Percentiles rank a stretch among this genome's conserved stretches.
Evolutionary conservation across 2,113 vertebrate genomes (phyloP).

Genomic region (Aphyosemion australe): DNA sequence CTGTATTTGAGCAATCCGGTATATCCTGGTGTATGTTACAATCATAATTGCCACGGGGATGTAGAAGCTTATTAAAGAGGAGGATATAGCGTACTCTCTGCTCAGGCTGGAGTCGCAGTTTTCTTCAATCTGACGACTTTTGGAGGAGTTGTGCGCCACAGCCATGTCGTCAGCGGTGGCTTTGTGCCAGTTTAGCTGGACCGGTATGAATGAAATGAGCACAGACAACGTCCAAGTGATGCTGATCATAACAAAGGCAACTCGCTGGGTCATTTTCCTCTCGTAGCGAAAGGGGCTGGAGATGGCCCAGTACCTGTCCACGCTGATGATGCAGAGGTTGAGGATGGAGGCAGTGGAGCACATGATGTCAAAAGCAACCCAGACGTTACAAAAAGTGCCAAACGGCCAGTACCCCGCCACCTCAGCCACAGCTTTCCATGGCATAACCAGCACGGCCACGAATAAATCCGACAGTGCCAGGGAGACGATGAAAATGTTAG

Average conservation of each 20-base stretch:
- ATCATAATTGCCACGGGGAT: conserved; percentile 96
- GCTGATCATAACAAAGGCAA: conserved; percentile 89
- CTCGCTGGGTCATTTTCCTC: conserved; percentile 90
- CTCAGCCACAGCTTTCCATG: conserved; percentile 94
- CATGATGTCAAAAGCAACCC: conserved; percentile 98
- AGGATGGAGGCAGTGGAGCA: conserved; percentile 97
- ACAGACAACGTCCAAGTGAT: conserved; percentile 90
- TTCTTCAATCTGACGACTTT: conserved; percentile 62
- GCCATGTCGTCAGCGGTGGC: conserved; percentile 61
- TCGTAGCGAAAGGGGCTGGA: conserved; percentile 94
- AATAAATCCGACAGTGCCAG: conserved; percentile 91
- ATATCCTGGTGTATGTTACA: conserved; percentile 93
- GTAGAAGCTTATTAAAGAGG: conserved; percentile 95
- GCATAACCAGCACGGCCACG: conserved; percentile 95
- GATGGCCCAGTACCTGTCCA: conserved; percentile 97
- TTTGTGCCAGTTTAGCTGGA: conserved; percentile 95
- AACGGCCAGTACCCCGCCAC: conserved; percentile 96
- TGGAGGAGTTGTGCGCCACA: conserved; percentile 62
- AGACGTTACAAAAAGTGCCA: conserved; percentile 90
- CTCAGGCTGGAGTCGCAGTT: conserved; percentile 95
- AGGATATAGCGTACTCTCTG: conserved; percentile 92
- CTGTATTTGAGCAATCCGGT: conserved; percentile 91
- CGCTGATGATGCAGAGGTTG: conserved; percentile 92
- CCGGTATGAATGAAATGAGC: conserved; percentile 95
- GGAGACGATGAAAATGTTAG: conserved; percentile 93